These are phyloP conservation scores for Myotis daubentonii DNA, from an alignment of 2,797 vertebrate genomes.

Conservation along the genomic window DNA sequence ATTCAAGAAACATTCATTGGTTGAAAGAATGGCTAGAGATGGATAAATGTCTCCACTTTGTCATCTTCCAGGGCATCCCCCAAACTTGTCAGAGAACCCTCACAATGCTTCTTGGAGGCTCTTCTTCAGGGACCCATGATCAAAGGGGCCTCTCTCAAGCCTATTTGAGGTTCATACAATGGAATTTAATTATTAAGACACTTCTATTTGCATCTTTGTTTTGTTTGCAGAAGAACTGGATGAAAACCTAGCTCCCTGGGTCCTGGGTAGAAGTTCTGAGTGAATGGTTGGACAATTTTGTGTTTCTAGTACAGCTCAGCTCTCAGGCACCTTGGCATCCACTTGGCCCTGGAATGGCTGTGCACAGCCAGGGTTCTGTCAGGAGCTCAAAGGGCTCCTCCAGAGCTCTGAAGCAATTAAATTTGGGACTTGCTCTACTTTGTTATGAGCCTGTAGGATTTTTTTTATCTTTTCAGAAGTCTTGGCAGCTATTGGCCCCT, in stretches of 20 bases:
- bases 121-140: not conserved
- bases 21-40: not conserved
- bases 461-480: not conserved
- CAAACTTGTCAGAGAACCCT: not conserved
- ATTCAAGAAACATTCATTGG: not conserved
- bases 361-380: not conserved
- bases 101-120: not conserved
- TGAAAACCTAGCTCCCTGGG: not conserved
- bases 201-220: conserved; percentile 14
- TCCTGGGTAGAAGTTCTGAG: not conserved
- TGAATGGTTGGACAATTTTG: not conserved
- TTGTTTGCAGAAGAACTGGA: conserved; percentile 1
- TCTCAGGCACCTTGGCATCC: not conserved
- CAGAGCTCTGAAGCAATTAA: not conserved
- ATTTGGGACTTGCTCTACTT: not conserved
- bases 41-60: not conserved
- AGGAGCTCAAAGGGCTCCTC: conserved; percentile 11
- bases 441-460: not conserved
- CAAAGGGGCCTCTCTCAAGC: not conserved
- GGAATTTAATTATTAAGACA: conserved; percentile 15
- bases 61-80: not conserved
- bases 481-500: not conserved
- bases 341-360: not conserved
- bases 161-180: not conserved
- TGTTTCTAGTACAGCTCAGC: not conserved